Evolutionary conservation across 2,113 vertebrate genomes (phyloP).

Genomic region (Lipophrys pholis): DNA sequence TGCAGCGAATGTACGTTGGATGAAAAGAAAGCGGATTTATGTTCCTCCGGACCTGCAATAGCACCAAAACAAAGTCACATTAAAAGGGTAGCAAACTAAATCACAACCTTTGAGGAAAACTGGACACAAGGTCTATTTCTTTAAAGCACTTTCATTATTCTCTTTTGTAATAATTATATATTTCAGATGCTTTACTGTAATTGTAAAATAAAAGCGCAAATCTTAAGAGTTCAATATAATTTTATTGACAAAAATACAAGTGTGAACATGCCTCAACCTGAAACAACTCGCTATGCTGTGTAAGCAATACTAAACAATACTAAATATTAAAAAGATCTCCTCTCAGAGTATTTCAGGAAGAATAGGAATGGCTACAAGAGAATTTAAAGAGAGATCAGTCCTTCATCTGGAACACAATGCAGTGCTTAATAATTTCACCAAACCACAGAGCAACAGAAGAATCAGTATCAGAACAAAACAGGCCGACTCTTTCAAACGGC

Average conservation of each 20-base stretch:
- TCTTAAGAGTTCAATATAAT: no score
- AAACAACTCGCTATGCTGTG: neutral
- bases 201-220: no score
- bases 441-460: conserved; percentile 8
- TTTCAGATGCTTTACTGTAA: no score
- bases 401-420: neutral
- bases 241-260: neutral
- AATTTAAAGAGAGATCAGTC: neutral
- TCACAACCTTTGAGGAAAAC: no score
- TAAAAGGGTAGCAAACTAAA: no score
- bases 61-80: no score
- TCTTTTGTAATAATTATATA: no score
- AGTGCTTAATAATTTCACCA: neutral
- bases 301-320: neutral
- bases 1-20: no score
- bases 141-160: no score
- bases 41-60: no score
- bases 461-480: neutral
- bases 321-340: neutral
- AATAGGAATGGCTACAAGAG: neutral
- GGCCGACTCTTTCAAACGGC: neutral
- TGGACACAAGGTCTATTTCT: no score
- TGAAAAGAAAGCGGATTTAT: no score
- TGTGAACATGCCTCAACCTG: neutral
- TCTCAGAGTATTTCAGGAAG: neutral